phyloP scores from a whole-genome alignment of 2,888 invertebrate species.

The Spisula solida region DNA sequence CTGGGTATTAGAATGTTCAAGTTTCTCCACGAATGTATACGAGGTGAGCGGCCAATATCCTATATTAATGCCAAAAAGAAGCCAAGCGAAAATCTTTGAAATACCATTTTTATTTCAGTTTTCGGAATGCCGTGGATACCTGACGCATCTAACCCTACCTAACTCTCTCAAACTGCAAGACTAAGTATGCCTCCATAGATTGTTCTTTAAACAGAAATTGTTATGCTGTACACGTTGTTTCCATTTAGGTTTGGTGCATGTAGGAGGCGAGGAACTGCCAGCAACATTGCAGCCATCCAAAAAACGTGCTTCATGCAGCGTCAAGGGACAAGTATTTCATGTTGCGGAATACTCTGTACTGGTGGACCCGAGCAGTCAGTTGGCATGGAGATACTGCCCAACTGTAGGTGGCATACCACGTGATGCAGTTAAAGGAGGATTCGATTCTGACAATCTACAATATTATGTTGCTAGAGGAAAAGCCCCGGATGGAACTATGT shows the following conservation, averaged over 20 bases:
- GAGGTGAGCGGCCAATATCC: too few species aligned
- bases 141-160: too few species aligned
- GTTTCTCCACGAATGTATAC: too few species aligned
- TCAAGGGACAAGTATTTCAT: constrained; percentile 38
- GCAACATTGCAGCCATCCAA: constrained; percentile 41
- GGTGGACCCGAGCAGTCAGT: constrained; percentile 29
- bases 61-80: too few species aligned
- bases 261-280: constrained; percentile 36
- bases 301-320: constrained; percentile 30
- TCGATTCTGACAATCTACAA: constrained; percentile 37
- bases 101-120: too few species aligned
- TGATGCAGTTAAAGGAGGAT: constrained; percentile 47
- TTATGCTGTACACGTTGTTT: too few species aligned
- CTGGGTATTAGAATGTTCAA: too few species aligned
- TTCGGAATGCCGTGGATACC: too few species aligned
- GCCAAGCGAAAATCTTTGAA: too few species aligned
- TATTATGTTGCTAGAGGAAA: constrained; percentile 48
- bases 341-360: constrained; percentile 55
- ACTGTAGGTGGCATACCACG: constrained; percentile 47
- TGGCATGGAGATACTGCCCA: constrained; percentile 44
- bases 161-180: too few species aligned
- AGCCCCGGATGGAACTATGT: constrained; percentile 47
- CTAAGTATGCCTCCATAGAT: too few species aligned
- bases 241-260: constrained; percentile 42
- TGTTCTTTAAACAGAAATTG: too few species aligned